phyloP scores from a whole-genome alignment of 2,113 vertebrate species.

The Ivindomyrus marchei region DNA sequence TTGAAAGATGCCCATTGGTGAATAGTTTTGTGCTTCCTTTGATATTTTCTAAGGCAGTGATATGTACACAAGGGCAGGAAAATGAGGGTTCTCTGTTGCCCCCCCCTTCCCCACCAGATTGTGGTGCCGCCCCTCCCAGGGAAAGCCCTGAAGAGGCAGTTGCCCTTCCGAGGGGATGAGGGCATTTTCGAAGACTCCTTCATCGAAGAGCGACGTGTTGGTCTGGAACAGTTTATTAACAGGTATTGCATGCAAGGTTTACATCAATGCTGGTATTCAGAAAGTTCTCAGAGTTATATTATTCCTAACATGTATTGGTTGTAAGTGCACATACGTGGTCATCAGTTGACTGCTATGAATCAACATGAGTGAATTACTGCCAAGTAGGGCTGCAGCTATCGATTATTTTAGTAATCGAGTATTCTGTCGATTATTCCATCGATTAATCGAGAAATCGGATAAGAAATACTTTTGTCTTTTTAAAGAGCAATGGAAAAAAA shows the following conservation, averaged over 20 bases:
- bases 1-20: not conserved
- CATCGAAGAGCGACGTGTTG: slow-evolving; percentile 89
- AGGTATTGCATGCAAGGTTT: slow-evolving; percentile 64
- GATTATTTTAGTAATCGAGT: too few relatives aligned
- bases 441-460: too few relatives aligned
- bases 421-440: too few relatives aligned
- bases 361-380: not conserved
- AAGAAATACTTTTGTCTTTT: too few relatives aligned
- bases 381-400: too few relatives aligned
- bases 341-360: not conserved
- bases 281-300: not conserved
- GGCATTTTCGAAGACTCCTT: slow-evolving; percentile 97
- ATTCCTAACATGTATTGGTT: not conserved
- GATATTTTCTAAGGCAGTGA: not conserved
- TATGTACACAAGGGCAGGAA: not conserved
- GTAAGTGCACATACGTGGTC: not conserved
- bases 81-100: not conserved
- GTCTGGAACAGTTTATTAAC: slow-evolving; percentile 98
- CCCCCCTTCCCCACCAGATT: slow-evolving; percentile 68
- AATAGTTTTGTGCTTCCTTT: not conserved
- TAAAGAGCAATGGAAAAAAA: too few relatives aligned
- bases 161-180: slow-evolving; percentile 91
- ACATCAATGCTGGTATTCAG: not conserved
- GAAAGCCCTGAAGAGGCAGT: slow-evolving; percentile 94
- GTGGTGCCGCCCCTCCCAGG: slow-evolving; percentile 94